These are phyloP conservation scores for Phymanthus crucifer DNA, from an alignment of 92 coral and sea anemone species.

Conservation along the genomic window DNA sequence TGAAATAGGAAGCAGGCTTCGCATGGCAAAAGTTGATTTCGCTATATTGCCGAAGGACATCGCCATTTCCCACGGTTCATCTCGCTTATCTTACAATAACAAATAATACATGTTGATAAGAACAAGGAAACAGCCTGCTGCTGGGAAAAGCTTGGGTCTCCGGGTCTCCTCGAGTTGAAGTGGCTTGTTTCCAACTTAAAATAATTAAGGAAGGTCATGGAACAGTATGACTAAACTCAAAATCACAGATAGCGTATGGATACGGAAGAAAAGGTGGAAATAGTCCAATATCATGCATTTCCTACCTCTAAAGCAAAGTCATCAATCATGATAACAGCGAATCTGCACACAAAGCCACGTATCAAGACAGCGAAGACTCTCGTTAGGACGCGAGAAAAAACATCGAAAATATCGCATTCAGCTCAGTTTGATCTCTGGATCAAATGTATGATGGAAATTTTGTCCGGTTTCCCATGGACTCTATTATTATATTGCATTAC, in stretches of 20 bases:
- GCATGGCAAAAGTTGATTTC: not conserved
- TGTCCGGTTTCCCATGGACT: not conserved
- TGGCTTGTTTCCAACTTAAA: not conserved
- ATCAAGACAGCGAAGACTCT: not conserved
- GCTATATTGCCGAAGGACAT: not conserved
- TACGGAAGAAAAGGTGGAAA: not conserved
- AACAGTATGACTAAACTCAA: not conserved
- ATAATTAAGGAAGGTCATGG: not conserved
- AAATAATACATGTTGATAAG: conserved; percentile 22
- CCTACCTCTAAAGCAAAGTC: not conserved
- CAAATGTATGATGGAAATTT: not conserved
- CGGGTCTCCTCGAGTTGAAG: not conserved
- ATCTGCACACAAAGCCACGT: not conserved
- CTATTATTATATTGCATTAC: not conserved
- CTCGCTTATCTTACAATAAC: conserved; percentile 7
- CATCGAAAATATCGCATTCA: not conserved
- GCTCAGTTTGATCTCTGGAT: not conserved
- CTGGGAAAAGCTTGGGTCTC: conserved; percentile 11
- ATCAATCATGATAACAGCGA: not conserved
- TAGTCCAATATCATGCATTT: not conserved
- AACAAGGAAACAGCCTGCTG: conserved; percentile 3
- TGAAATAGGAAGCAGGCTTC: not conserved
- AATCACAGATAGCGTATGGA: not conserved
- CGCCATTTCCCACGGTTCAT: conserved; percentile 33
- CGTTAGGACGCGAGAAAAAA: not conserved